phyloP scores from a whole-genome alignment of 2,113 vertebrate genomes.

The Calyptommatus sinebrachiatus region DNA sequence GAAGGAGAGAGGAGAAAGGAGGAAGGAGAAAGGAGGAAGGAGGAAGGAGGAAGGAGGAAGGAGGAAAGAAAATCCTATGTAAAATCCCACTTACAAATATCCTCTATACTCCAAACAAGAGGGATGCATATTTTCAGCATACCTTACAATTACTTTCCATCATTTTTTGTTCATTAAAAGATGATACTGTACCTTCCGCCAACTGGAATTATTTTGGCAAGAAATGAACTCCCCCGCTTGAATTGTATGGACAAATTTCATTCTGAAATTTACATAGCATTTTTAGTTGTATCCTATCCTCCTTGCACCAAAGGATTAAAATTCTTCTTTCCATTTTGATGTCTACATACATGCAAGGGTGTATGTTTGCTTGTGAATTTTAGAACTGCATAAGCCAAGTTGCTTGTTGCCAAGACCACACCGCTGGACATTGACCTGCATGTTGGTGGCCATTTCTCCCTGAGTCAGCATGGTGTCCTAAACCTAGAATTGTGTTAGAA shows the following conservation, averaged over 20 bases:
- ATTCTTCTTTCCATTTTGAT: background rate
- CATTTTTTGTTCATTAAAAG: background rate
- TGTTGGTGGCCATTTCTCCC: conserved; percentile 15
- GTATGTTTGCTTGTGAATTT: background rate
- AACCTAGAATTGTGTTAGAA: conserved; percentile 11
- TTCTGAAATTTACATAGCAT: background rate
- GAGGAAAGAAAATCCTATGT: background rate
- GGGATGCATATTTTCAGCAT: conserved; percentile 10
- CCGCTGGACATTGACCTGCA: background rate
- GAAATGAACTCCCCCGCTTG: background rate
- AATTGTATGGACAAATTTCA: background rate
- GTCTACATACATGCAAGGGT: background rate
- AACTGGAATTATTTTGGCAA: background rate
- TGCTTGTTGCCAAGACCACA: conserved; percentile 8
- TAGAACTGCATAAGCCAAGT: background rate
- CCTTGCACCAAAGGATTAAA: background rate
- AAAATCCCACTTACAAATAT: conserved; percentile 2
- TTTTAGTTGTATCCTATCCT: background rate
- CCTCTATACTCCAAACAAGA: background rate
- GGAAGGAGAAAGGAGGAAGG: no score
- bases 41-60: no score
- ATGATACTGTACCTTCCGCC: background rate
- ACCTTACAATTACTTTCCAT: conserved; percentile 12
- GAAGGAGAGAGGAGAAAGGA: no score
- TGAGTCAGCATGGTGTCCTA: conserved; percentile 11